A percentile compares a stretch with the other conserved stretches of the same genome.
Evolutionary conservation across 1,140 invertebrate species (phyloP).

Genomic region (Caenorhabditis tropicalis): DNA sequence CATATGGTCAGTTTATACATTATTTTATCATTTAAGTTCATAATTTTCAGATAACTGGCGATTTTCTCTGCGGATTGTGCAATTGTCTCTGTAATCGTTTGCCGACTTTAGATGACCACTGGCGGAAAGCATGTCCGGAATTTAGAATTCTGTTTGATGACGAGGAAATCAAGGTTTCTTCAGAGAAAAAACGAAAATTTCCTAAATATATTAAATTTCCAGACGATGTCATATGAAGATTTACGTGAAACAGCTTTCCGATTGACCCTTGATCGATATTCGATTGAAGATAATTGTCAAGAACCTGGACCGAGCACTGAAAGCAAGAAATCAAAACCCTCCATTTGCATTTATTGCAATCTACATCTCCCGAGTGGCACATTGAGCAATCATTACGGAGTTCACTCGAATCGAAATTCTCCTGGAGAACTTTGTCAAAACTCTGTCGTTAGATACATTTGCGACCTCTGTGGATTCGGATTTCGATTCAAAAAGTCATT

Average conservation of each 20-base stretch:
- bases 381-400: not conserved
- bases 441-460: not conserved
- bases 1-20: not conserved
- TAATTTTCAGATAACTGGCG: not conserved
- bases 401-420: not conserved
- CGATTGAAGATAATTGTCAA: not conserved
- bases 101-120: not conserved
- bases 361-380: not conserved
- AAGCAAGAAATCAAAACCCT: not conserved
- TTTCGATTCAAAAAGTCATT: constrained; percentile 5
- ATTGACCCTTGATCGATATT: not conserved
- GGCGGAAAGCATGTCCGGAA: not conserved
- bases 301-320: not conserved
- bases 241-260: not conserved
- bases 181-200: too few species aligned
- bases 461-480: constrained; percentile 9
- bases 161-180: not conserved
- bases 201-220: too few species aligned
- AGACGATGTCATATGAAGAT: not conserved
- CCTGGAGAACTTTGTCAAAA: not conserved
- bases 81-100: not conserved
- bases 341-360: constrained; percentile 7
- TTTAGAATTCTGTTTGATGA: not conserved
- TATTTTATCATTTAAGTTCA: not conserved
- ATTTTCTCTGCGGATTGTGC: not conserved